phyloP scores from a whole-genome alignment of 2,888 invertebrate species.

The Pedicia rivosa region DNA sequence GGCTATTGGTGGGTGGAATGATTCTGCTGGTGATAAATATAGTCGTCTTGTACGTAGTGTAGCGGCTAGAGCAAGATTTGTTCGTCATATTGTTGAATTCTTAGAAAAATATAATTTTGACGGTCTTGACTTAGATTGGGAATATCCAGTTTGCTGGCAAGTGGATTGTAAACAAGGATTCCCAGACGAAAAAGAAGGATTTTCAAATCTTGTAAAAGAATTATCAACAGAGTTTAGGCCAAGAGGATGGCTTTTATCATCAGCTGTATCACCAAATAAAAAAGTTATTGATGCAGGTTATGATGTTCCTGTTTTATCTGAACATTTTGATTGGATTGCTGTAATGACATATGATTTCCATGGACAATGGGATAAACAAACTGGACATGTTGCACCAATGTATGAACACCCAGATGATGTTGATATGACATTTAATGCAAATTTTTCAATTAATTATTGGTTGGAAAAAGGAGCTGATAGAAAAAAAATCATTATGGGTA shows the following conservation, averaged over 20 bases:
- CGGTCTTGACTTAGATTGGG: slow-evolving; percentile 88
- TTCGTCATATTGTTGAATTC: slow-evolving; percentile 59
- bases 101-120: slow-evolving; percentile 69
- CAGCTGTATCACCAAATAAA: slow-evolving; percentile 75
- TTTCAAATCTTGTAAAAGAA: slow-evolving; percentile 58
- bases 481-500: slow-evolving; percentile 67
- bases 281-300: slow-evolving; percentile 73
- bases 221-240: slow-evolving; percentile 53
- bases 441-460: slow-evolving; percentile 81
- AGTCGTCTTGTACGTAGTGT: slow-evolving; percentile 63
- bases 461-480: slow-evolving; percentile 61
- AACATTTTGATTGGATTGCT: slow-evolving; percentile 75
- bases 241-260: slow-evolving; percentile 54
- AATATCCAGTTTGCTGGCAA: slow-evolving; percentile 88
- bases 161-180: slow-evolving; percentile 72
- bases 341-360: slow-evolving; percentile 87
- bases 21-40: slow-evolving; percentile 81
- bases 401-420: slow-evolving; percentile 57
- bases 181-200: slow-evolving; percentile 61
- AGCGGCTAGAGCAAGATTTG: slow-evolving; percentile 52
- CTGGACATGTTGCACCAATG: slow-evolving; percentile 82
- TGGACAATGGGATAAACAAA: slow-evolving; percentile 82
- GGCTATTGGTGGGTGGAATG: slow-evolving; percentile 91
- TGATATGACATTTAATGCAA: slow-evolving; percentile 65
- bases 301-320: slow-evolving; percentile 57